Evolutionary conservation across 1,140 invertebrate genomes (phyloP).

Genomic region (Triops cancriformis): DNA sequence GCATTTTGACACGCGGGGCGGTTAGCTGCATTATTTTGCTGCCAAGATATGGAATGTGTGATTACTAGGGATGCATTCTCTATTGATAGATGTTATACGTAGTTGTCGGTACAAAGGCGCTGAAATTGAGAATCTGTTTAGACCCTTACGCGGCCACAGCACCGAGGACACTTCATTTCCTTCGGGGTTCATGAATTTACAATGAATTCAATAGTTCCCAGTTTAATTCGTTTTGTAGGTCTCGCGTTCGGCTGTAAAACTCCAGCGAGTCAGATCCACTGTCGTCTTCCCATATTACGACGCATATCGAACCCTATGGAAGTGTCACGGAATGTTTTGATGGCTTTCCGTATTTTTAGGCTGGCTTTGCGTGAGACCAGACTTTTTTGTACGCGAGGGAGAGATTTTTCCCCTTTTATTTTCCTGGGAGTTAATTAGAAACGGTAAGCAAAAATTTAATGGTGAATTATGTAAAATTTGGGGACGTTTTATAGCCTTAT

Average conservation of each 20-base stretch:
- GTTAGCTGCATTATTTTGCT: background rate
- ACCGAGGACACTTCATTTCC: constrained; percentile 8
- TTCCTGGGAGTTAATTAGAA: background rate
- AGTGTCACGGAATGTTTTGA: background rate
- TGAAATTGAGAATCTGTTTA: constrained; percentile 4
- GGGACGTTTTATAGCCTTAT: background rate
- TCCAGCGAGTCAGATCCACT: background rate
- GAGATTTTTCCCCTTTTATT: background rate
- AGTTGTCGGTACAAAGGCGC: background rate
- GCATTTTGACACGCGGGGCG: background rate
- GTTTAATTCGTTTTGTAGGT: background rate
- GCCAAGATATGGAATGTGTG: background rate
- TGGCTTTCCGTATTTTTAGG: background rate
- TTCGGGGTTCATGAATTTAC: background rate
- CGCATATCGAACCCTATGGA: background rate
- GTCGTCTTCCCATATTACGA: background rate
- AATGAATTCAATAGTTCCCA: background rate
- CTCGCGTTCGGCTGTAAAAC: background rate
- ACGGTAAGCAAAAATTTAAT: background rate
- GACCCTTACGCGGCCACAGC: background rate
- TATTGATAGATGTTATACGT: background rate
- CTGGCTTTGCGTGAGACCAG: background rate
- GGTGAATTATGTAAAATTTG: background rate
- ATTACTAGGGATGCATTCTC: background rate
- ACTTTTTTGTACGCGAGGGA: background rate